Evolutionary conservation across 2,113 vertebrate genomes (phyloP).

Genomic region (Paracanthobrama guichenoti): DNA sequence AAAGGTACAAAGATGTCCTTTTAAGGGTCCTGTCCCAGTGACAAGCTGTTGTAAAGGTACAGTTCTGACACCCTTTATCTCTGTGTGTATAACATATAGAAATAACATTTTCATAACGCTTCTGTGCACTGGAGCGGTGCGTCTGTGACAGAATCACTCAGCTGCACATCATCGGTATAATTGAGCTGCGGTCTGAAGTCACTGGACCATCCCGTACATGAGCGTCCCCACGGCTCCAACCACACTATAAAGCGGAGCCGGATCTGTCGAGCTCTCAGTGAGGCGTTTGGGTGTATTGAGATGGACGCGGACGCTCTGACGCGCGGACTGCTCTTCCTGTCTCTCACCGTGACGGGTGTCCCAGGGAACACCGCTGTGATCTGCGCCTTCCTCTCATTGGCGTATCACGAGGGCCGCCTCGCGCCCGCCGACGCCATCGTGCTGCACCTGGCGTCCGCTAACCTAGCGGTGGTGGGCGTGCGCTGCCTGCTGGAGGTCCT

Average conservation of each 20-base stretch:
- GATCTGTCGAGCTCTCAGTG: too few relatives aligned
- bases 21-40: too few relatives aligned
- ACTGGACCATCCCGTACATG: conserved; percentile 62
- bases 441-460: conserved; percentile 70
- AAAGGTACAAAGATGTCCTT: too few relatives aligned
- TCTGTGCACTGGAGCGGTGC: too few relatives aligned
- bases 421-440: conserved; percentile 73
- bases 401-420: conserved; percentile 64
- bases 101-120: too few relatives aligned
- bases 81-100: too few relatives aligned
- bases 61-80: too few relatives aligned
- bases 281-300: too few relatives aligned
- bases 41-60: too few relatives aligned
- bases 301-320: conserved; percentile 61
- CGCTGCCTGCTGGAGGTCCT: conserved; percentile 73
- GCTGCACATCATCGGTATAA: conserved; percentile 74
- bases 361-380: conserved; percentile 72
- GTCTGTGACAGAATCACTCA: conserved; percentile 63
- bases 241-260: conserved; percentile 63
- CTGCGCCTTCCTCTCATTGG: conserved; percentile 65
- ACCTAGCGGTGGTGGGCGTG: conserved; percentile 71
- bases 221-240: conserved; percentile 34
- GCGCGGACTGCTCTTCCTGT: conserved; percentile 71
- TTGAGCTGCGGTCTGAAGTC: conserved; percentile 66
- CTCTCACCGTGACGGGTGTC: conserved; percentile 68